Evolutionary conservation across 2,888 invertebrate species (phyloP), one percentile per base, ranked within the genome.

Genomic region (Eupithecia inturbata): DNA sequence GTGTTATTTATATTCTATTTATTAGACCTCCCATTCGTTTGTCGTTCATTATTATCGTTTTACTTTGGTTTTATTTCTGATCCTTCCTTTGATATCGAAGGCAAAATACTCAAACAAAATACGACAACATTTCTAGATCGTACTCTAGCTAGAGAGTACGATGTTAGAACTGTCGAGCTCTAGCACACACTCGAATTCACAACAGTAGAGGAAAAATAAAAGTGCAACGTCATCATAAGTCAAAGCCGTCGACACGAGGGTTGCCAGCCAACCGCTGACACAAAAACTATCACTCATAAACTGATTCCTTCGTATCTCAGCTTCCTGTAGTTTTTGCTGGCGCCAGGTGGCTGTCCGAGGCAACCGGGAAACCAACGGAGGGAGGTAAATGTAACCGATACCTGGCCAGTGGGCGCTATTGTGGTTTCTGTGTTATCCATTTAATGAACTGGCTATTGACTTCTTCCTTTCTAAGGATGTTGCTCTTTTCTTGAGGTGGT

Each of bases 261-360:
- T 1, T 66, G 12, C 36, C 63, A n/a, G 66, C 19, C 62, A 62
- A 62, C 7, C 22, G 22, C 39, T 36, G 39, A 36, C 26, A 66
- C 36, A n/a, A 31, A 64, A 64, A 36, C 33, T 9, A 64, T 31
- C 31, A 31, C 12, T 62, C 19, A 31, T 62, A 62, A 31, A 28
- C 3, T 10, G 6, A 53, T 62, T 71, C 26, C 10, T 53, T 26
- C 12, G 62, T 53, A 70, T 73, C 70, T 39, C 70, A 22, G 71
- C 73, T 72, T 74, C 76, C 76, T 73, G 74, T 22, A 73, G 75
- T 79, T 81, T 81, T 82, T 82, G 22, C n/a, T n/a, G 73, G 77
- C 79, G 82, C 84, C 84, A 85, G 83, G 83, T 84, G 83, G 64
- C 39, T 36, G 79, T 77, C 73, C 68, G 57, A 57, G 26, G 57